Percentiles rank a stretch among this genome's conserved stretches.
These are phyloP conservation scores for Lophochroa leadbeateri DNA, from an alignment of 2,113 vertebrate genomes.

Conservation along the genomic window DNA sequence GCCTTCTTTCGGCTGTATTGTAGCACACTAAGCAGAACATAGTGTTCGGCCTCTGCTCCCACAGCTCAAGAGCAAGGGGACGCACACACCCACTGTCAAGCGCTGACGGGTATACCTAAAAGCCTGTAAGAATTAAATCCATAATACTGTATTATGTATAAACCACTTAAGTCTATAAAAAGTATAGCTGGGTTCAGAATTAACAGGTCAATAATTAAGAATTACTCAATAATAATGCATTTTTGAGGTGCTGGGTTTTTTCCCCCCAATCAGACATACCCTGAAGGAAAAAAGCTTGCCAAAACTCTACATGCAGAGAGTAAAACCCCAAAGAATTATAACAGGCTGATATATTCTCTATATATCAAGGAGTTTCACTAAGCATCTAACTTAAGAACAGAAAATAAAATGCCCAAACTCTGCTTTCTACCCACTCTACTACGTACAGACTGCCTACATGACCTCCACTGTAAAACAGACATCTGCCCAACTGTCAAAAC, in stretches of 20 bases:
- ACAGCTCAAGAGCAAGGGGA: too few relatives aligned
- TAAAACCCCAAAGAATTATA: not conserved
- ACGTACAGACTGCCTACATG: not conserved
- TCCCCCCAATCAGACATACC: not conserved
- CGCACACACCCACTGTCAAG: too few relatives aligned
- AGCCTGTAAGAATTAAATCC: not conserved
- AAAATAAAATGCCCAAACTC: not conserved
- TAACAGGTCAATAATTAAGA: not conserved
- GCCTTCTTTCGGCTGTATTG: too few relatives aligned
- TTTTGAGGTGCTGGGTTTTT: not conserved
- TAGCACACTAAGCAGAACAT: too few relatives aligned
- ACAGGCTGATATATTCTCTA: not conserved
- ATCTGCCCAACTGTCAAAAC: not conserved
- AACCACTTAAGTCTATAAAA: not conserved
- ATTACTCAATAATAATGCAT: not conserved
- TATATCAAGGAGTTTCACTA: not conserved
- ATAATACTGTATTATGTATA: not conserved
- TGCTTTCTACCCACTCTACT: not conserved
- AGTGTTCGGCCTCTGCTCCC: too few relatives aligned
- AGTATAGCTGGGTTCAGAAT: not conserved
- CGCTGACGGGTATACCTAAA: not conserved
- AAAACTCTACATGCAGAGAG: not conserved
- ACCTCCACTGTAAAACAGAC: not conserved
- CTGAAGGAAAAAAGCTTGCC: not conserved
- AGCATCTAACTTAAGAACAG: not conserved